Conservation (phyloP, 1,140 invertebrate genomes). For the Latrodectus geometricus region DNA sequence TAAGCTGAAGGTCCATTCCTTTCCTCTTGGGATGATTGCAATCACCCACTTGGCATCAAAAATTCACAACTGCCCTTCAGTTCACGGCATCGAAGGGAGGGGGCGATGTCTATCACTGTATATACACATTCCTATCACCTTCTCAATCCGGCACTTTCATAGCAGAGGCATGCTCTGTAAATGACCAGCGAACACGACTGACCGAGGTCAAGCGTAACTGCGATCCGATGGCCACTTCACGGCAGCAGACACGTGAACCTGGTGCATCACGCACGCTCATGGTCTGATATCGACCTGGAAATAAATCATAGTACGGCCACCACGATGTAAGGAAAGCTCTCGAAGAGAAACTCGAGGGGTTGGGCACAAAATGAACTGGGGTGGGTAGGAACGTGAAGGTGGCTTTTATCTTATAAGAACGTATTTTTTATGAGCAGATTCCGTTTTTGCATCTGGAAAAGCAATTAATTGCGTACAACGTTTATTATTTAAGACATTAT, state of each 20-base stretch:
- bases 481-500: too few relatives aligned
- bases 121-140: not conserved
- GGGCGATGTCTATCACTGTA: not conserved
- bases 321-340: not conserved
- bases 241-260: not conserved
- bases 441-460: too few relatives aligned
- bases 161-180: conserved; percentile 2
- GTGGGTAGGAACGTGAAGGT: too few relatives aligned
- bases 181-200: conserved; percentile 27
- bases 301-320: conserved; percentile 23
- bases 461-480: too few relatives aligned
- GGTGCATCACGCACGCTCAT: conserved; percentile 10
- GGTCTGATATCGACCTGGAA: conserved; percentile 11
- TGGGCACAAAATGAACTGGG: not conserved
- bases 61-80: too few relatives aligned
- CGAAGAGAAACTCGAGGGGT: not conserved
- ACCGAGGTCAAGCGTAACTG: conserved; percentile 31
- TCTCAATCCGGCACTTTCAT: not conserved
- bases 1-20: too few relatives aligned
- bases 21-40: too few relatives aligned
- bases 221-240: conserved; percentile 2
- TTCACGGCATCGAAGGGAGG: too few relatives aligned
- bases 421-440: too few relatives aligned
- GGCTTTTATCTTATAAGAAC: too few relatives aligned
- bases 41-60: too few relatives aligned